Base-by-base conservation (phyloP, 1,140 invertebrate genomes). In the Anastrepha ludens region DNA sequence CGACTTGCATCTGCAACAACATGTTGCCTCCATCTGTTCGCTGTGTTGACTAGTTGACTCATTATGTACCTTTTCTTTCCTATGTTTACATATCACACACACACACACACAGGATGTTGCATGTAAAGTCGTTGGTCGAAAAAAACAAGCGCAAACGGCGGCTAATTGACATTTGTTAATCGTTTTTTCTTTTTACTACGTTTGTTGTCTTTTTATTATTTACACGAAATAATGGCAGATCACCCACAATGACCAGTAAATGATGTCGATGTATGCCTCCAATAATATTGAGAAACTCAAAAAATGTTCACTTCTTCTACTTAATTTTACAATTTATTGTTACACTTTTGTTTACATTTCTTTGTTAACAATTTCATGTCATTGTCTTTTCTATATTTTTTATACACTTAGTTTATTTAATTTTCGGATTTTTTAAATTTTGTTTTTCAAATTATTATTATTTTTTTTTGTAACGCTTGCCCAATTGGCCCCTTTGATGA, bases 141-240 rank as follows among this genome's bases (percentile, higher is more conserved):
- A 81, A 20, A 2, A 81, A 55, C 8, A 74, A 44, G 13, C 67
- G 44, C 67, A 74, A 74, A 74, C 67, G 67, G 67, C 67, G 67
- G 67, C 67, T 74, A 74, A 81, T 55, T 81, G 44, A 81, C 47
- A 81, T 81, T 81, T 81, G 74, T 55, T 81, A 81, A 55, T 81
- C 74, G 44, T 81, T 81, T 81, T 81, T 81, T 29, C 50, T 29
- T 20, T 17, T 55, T 55, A 55, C 50, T 29, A 8, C 41, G 44
- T 20, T 58, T 81, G 29, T 13, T 70, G 5, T 81, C 55, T n/a
- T 81, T 81, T 81, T 55, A 58, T 81, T 81, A 50, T 81, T 81
- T 81, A 81, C 74, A 81, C 44, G 47, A 81, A 81, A 81, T 55
- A 29, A 55, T 55, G 8, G 47, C 74, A 55, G 74, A 81, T 81